Evolutionary conservation across 2,888 invertebrate genomes (phyloP).

Genomic region (Aleiodes leptofemur): DNA sequence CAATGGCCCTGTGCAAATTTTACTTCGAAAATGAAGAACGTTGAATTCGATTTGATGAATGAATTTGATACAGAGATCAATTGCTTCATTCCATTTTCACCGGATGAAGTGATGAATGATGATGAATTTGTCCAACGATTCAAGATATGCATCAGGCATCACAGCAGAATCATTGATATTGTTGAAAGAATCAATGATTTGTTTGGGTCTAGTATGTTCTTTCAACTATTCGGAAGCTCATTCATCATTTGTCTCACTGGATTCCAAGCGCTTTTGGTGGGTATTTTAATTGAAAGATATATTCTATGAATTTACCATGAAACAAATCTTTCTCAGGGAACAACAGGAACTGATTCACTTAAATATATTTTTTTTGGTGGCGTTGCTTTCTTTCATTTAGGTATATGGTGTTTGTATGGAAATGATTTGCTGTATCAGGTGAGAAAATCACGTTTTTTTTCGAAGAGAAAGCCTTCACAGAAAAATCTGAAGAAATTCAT

Average conservation of each 20-base stretch:
- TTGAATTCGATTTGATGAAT: too few species aligned
- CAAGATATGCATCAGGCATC: slow-evolving; percentile 57
- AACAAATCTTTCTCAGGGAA: slow-evolving; percentile 53
- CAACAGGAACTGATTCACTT: slow-evolving; percentile 57
- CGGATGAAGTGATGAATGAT: slow-evolving; percentile 38
- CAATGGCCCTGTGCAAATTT: too few species aligned
- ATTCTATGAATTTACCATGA: too few species aligned
- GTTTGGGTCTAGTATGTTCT: slow-evolving; percentile 60
- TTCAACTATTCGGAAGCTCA: slow-evolving; percentile 66
- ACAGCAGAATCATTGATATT: slow-evolving; percentile 60
- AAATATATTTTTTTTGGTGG: slow-evolving; percentile 62
- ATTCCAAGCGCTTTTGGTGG: slow-evolving; percentile 65
- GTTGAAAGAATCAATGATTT: slow-evolving; percentile 60
- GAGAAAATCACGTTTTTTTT: not conserved
- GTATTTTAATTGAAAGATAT: too few species aligned
- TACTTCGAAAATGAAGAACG: too few species aligned
- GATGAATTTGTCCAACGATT: slow-evolving; percentile 53
- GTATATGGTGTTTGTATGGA: slow-evolving; percentile 56
- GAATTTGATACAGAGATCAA: too few species aligned
- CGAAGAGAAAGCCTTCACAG: too few species aligned
- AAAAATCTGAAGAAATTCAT: too few species aligned
- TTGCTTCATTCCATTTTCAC: slow-evolving; percentile 44
- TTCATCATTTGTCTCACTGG: slow-evolving; percentile 68
- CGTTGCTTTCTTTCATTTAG: slow-evolving; percentile 61
- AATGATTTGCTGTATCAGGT: not conserved